Evolutionary conservation across 2,797 vertebrate genomes (phyloP), one percentile per base, ranked within the genome.

Genomic region (Podarcis lilfordi): DNA sequence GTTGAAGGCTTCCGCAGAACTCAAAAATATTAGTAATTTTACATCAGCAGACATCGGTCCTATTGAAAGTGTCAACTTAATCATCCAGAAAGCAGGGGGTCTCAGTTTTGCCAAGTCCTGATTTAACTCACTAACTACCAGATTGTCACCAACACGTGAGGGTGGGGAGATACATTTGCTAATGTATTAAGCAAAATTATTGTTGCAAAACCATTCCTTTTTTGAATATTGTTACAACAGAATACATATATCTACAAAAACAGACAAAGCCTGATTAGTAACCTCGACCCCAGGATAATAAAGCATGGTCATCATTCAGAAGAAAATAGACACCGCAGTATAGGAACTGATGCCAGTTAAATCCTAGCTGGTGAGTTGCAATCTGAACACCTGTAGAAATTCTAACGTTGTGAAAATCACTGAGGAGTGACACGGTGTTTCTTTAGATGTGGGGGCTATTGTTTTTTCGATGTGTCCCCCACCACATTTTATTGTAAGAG

Each of bases 161-260:
- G n/a, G 66, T 21, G 21, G 21, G 19, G 5, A 15, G 9, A n/a
- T 35, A 23, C n/a, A 40, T 84, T 72, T 72, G 43, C 45, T 55
- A 35, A 15, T 25, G 61, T 64, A 64, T 23, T 64, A 64, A 91
- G 29, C 17, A 76, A 87, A 59, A 1, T 71, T 15, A 5, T 13
- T 13, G 68, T 10, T 80, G 23, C 35, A 0, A 0, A 4, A 0
- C n/a, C 3, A 2, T 5, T 92, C 91, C 66, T n/a, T 17, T 55
- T 8, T 50, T 32, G 86, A 3, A 29, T 15, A 74, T 8, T 4
- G 2, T 1, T 43, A 87, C 82, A 93, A 88, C 7, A n/a, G 80
- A 76, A 0, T 13, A 25, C 29, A 69, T 10, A 68, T 9, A 19
- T 91, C 93, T 88, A 90, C 37, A 8, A 21, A 35, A 66, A 19